Base-by-base conservation (phyloP, 2,888 invertebrate species). In the Brachycybe producta region DNA sequence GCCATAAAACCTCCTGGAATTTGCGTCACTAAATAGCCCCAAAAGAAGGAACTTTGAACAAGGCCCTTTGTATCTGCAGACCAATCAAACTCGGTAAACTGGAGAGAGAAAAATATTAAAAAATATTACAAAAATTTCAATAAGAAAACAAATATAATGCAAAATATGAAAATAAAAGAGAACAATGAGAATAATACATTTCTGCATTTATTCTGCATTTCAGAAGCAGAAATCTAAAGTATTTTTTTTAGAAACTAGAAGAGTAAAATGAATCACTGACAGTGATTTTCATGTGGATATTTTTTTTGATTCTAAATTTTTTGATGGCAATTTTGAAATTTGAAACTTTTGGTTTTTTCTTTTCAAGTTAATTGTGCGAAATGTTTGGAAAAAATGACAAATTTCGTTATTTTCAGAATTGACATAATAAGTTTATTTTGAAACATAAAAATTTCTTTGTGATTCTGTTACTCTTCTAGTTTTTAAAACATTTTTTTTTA, bases 1-100 rank as follows among this genome's bases (percentile, higher is more conserved):
- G 98, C 97, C 56, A 98, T 75, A 68, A 94, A 92, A 43, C 98
- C 98, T 43, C 97, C 98, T 13, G 98, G 98, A 49, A 98, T 84
- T 73, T 98, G 98, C 15, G 98, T 98, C 58, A 98, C 75, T 57
- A 98, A 77, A 68, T 97, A 98, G 24, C 97, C 97, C 79, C 92
- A 92, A 70, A 98, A 98, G 69, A 97, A 98, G 1, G 95, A 92
- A 24, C 94, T 90, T 67, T 97, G 95, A 59, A 97, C 84, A 32
- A 85, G 78, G 23, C 80, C 82, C 36, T 85, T 78, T 2, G 85
- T 82, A 21, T 61, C 63, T 17, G 67, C 63, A 11, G 66, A 60
- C 90, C 90, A 94, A 64, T 86, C 81, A 66, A 86, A 74, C 58
- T 74, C 74, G 36, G 70, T 65, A 43, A 60, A 61, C 70, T 72